Conservation (phyloP, 2,797 vertebrate species). For the Falco naumanni region DNA sequence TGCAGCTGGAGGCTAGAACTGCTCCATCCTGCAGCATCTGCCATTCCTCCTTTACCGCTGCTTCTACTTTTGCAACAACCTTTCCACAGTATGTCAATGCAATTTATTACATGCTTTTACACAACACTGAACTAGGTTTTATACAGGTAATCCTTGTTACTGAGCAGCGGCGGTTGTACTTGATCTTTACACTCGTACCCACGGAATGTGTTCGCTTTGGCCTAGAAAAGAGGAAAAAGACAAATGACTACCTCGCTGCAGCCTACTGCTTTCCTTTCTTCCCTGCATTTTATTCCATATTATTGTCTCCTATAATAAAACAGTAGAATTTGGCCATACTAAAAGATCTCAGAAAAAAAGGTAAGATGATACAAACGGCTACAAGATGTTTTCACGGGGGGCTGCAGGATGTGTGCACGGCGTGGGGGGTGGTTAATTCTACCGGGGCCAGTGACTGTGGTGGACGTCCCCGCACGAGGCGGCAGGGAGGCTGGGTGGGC, state of each 20-base stretch:
- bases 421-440: accelerated
- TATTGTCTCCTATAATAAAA: accelerated
- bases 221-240: conserved; percentile 46
- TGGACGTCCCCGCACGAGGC: too few species aligned
- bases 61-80: background rate
- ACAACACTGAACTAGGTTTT: background rate
- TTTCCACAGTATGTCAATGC: background rate
- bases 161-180: background rate
- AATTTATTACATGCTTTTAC: conserved; percentile 35
- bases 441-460: too few species aligned
- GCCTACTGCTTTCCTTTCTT: background rate
- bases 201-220: conserved; percentile 48
- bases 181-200: conserved; percentile 13
- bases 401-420: background rate
- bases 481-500: accelerated
- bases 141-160: background rate
- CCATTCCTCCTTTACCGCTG: background rate
- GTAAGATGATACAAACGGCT: accelerated
- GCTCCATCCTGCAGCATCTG: background rate
- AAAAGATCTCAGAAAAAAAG: background rate
- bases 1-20: background rate
- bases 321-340: accelerated
- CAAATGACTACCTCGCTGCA: background rate
- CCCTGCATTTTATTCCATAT: background rate
- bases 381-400: accelerated